Base-by-base conservation (phyloP, 2,113 vertebrate genomes). In the Uria lomvia region DNA sequence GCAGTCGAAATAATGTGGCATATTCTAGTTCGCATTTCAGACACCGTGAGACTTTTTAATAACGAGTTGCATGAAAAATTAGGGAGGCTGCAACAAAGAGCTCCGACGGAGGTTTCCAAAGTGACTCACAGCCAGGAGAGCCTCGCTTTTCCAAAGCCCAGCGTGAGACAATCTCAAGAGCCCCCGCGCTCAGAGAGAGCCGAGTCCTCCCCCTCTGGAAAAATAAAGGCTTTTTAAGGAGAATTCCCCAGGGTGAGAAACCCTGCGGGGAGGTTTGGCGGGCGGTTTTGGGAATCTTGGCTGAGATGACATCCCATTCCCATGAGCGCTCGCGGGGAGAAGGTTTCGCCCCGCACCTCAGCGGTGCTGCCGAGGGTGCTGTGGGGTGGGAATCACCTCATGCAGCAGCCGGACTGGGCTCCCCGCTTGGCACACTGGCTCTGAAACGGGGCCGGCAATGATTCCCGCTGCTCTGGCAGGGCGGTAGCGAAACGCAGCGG, bases 61-160 rank as follows among this genome's bases (percentile, higher is more conserved):
- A 95, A 96, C 3, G n/a, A 90, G 84, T 88, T 87, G 90, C 96
- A 95, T 91, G 94, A 95, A 92, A 97, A 97, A 95, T 96, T 90
- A 92, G 86, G 77, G 87, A 95, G 84, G 91, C 81, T 95, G 87
- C 91, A 92, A 95, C 89, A 96, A 97, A 96, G 94, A 96, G 78
- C 94, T 94, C 89, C n/a, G 1, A 90, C 87, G 0, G 94, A 88
- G 92, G 52, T 68, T 97, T 94, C 97, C 86, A 81, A 91, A 97
- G 94, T 81, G 91, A 95, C 84, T 94, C 95, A 95, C 82, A 71
- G 93, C 66, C 93, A 85, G 66, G 2, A 85, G 73, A 87, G 58
- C 66, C 80, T 86, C 11, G 5, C 65, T 91, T 77, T 90, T 92
- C 86, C 96, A 95, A 96, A 95, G 80, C 95, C 83, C 95, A 90